Evolutionary conservation across 2,797 vertebrate genomes (phyloP).

Genomic region (Cirrhinus molitorella): DNA sequence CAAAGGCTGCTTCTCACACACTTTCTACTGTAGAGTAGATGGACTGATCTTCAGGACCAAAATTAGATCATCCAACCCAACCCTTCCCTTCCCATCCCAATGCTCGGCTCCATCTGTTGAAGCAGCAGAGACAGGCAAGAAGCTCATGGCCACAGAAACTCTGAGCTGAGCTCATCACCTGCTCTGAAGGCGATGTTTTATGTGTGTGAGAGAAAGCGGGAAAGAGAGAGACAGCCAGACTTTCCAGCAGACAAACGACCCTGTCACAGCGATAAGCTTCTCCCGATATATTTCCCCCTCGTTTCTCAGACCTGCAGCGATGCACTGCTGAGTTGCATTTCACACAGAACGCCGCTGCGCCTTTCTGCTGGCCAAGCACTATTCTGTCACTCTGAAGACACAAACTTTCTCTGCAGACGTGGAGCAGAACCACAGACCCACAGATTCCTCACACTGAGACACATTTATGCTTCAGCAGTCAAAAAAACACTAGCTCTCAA

Average conservation of each 20-base stretch:
- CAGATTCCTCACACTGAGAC: constrained; percentile 36
- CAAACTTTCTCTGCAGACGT: constrained; percentile 33
- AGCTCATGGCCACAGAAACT: constrained; percentile 35
- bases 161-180: constrained; percentile 40
- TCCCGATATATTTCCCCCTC: constrained; percentile 72
- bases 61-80: constrained; percentile 14
- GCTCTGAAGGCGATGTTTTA: constrained; percentile 27
- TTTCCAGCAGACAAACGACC: constrained; percentile 52
- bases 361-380: constrained; percentile 57
- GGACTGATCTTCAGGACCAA: constrained; percentile 25
- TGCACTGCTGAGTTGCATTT: constrained; percentile 81
- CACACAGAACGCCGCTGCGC: constrained; percentile 44
- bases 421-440: constrained; percentile 34
- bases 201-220: constrained; percentile 30
- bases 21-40: not conserved
- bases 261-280: constrained; percentile 74
- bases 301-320: constrained; percentile 74
- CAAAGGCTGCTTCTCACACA: not conserved
- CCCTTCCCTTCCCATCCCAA: not conserved
- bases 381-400: constrained; percentile 56
- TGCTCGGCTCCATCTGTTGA: not conserved
- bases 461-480: constrained; percentile 49
- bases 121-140: constrained; percentile 39
- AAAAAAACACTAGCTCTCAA: constrained; percentile 25
- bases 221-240: constrained; percentile 23